Evolutionary conservation across 2,888 invertebrate genomes (phyloP), one percentile per base, ranked within the genome.

Genomic region (Himalopsyche anomala): DNA sequence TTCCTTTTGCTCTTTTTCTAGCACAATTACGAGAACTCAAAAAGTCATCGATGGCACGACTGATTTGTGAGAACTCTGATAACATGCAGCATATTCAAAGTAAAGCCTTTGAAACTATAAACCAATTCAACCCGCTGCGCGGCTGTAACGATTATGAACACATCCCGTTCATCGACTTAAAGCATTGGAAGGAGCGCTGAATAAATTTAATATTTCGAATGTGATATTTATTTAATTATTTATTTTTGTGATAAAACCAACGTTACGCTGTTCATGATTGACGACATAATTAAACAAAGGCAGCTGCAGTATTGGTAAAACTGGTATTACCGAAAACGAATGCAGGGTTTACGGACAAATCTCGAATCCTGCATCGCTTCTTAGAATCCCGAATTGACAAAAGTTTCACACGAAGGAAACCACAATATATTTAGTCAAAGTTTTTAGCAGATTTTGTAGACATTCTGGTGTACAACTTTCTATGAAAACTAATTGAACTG

Each of bases 21-120:
- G 95, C 93, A 88, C 97, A 98, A 95, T 91, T 97, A 74, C 93
- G 92, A 87, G 96, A 97, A 92, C 94, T 97, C 89, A 95, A 96
- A 84, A 96, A 96, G 90, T 92, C 95, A 0, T 96, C 95, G 55
- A 95, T 97, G 91, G 95, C 97, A 0, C 94, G 97, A 81, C 91
- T 97, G 42, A 92, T 97, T 86, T 97, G 97, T 90, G 96, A 98
- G 90, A 97, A 97, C 91, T 95, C 96, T 0, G 95, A 96, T 89
- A 92, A 94, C 80, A 94, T 97, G 11, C 90, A 92, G 88, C 93
- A 94, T 83, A 95, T 96, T 90, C 97, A 97, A 90, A 93, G 93
- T 0, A 93, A 93, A 89, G 96, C 95, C 0, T 96, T 97, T 90
- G 93, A 95, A 90, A 91, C 93, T 87, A 94, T 96, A 88, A 95